phyloP scores from a whole-genome alignment of 2,888 invertebrate species.

The Scaptomyza tumidula region DNA sequence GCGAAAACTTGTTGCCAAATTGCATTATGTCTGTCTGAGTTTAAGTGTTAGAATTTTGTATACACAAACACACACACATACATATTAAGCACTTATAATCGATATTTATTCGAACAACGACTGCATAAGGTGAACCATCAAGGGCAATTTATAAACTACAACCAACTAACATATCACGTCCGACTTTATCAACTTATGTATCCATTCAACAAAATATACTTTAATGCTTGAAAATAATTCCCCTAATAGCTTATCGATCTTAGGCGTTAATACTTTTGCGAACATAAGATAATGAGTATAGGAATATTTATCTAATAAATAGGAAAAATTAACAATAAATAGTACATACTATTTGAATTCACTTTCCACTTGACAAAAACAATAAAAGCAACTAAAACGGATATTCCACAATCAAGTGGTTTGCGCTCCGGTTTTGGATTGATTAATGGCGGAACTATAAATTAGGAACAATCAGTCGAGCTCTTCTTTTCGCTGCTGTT shows the following conservation, averaged over 20 bases:
- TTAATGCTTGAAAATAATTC: neutral
- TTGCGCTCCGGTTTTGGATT: slow-evolving; percentile 64
- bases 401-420: neutral
- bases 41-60: slow-evolving; percentile 68
- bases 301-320: neutral
- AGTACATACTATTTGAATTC: neutral
- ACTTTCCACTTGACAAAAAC: neutral
- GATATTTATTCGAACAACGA: slow-evolving; percentile 74
- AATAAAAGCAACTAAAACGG: no score
- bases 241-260: neutral
- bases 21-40: slow-evolving; percentile 65
- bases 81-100: slow-evolving; percentile 72
- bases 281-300: neutral
- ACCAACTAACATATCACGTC: slow-evolving; percentile 29
- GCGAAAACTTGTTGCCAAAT: slow-evolving; percentile 73
- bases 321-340: neutral
- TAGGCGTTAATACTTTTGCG: neutral
- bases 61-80: neutral
- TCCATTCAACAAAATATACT: neutral
- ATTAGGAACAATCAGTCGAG: slow-evolving; percentile 60
- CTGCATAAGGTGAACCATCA: slow-evolving; percentile 60
- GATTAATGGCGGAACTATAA: slow-evolving; percentile 78
- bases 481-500: slow-evolving; percentile 35
- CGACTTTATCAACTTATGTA: slow-evolving; percentile 16
- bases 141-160: slow-evolving; percentile 39